Base-by-base conservation (phyloP, 2,797 vertebrate species). In the Sternotherus odoratus region DNA sequence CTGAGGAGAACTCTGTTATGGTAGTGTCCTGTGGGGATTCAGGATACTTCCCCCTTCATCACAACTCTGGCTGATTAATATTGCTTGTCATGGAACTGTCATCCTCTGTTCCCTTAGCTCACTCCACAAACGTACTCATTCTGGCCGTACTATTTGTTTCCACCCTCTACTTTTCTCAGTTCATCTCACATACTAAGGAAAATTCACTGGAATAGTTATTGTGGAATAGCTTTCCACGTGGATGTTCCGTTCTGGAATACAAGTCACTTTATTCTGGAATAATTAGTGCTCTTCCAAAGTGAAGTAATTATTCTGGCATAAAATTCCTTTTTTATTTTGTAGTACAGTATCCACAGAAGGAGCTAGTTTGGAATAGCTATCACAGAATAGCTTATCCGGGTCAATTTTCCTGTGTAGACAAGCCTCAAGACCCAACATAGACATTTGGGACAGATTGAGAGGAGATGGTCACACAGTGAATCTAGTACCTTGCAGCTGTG, bases 21-120 rank as follows among this genome's bases (percentile, higher is more conserved):
- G 56, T n/a, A 84, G 19, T 16, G 24, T 7, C 79, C 5, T 8
- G 4, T 15, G 49, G 26, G 12, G 53, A 53, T 16, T 23, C 43
- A 93, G 21, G 54, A 83, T 50, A 77, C 77, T 39, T 92, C 24
- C 6, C 36, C 17, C 82, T 87, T 30, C 78, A 82, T 46, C 84
- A n/a, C 33, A 39, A 69, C 69, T 6, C 39, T 89, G 39, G 4
- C 7, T 83, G 46, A 21, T 78, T 78, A 85, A 33, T 86, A 72
- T 4, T 2, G 28, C 28, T 85, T 50, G 60, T 69, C 46, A 80
- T 33, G 28, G 57, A 78, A 91, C 66, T 82, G 87, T 51, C 79
- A 7, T 79, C 11, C 2, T 83, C 63, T 69, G 10, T 69, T 69
- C 63, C 39, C 49, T 83, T 82, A 74, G 23, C 56, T 75, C 43